Percentiles rank a stretch among this genome's conserved stretches.
phyloP scores from a whole-genome alignment of 2,888 invertebrate species.

The Azorinus chamasolen region DNA sequence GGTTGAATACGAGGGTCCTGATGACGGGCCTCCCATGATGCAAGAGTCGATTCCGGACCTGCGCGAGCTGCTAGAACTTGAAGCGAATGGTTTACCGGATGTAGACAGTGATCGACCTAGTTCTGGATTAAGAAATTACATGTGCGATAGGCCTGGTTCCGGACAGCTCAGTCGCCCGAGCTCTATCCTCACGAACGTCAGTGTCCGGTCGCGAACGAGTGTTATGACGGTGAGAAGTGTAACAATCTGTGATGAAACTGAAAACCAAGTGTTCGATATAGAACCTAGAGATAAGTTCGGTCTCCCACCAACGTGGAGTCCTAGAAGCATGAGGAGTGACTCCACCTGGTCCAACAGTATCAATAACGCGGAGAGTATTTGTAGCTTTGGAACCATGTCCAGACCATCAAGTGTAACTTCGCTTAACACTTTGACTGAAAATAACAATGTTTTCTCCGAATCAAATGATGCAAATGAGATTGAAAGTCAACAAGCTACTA shows the following conservation, averaged over 20 bases:
- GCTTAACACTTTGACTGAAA: slow-evolving; percentile 9
- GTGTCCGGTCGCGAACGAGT: slow-evolving; percentile 44
- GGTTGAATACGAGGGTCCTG: slow-evolving; percentile 61
- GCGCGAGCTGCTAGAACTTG: slow-evolving; percentile 50
- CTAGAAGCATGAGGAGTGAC: slow-evolving; percentile 50
- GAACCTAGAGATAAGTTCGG: slow-evolving; percentile 51
- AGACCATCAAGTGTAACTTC: slow-evolving; percentile 47
- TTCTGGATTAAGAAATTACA: slow-evolving; percentile 25
- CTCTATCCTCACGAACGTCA: slow-evolving; percentile 51
- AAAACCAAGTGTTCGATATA: slow-evolving; percentile 55
- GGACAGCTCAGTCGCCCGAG: slow-evolving; percentile 42
- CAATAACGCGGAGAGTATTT: slow-evolving; percentile 54
- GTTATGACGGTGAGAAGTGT: slow-evolving; percentile 60
- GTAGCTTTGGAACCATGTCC: slow-evolving; percentile 51
- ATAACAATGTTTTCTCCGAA: neutral
- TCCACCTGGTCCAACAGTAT: slow-evolving; percentile 67
- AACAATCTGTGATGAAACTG: slow-evolving; percentile 54
- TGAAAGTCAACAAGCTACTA: slow-evolving; percentile 1
- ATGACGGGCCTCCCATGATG: slow-evolving; percentile 52
- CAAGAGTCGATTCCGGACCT: slow-evolving; percentile 58
- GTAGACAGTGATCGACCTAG: slow-evolving; percentile 48
- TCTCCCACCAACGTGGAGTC: slow-evolving; percentile 30
- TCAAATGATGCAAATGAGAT: slow-evolving; percentile 3
- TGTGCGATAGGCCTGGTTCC: slow-evolving; percentile 19
- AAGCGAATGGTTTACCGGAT: slow-evolving; percentile 42